Evolutionary conservation across 2,113 vertebrate species (phyloP).

Genomic region (Candoia aspera): DNA sequence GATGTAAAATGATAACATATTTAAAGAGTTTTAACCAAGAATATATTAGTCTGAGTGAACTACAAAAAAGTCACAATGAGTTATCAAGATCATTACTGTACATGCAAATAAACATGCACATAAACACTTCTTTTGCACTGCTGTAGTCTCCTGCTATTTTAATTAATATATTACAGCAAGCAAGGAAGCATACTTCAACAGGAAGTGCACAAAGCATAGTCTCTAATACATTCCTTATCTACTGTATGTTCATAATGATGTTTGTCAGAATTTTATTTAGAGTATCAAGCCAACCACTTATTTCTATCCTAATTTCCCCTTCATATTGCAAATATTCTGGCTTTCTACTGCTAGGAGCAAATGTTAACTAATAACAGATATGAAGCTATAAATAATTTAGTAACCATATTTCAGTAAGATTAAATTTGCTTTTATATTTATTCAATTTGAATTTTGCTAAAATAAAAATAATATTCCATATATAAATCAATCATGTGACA

Average conservation of each 20-base stretch:
- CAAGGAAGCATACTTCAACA: background rate
- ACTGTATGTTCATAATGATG: background rate
- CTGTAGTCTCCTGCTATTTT: background rate
- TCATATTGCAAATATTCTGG: background rate
- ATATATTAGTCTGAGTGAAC: background rate
- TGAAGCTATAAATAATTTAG: background rate
- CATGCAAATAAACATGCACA: background rate
- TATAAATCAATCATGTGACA: background rate
- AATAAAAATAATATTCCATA: background rate
- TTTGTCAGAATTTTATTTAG: background rate
- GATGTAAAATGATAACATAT: background rate
- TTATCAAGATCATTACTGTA: background rate
- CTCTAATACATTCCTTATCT: background rate
- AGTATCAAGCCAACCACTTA: background rate
- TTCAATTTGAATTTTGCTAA: background rate
- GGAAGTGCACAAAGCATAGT: background rate
- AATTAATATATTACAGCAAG: background rate
- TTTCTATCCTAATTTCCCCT: background rate
- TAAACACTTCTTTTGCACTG: background rate
- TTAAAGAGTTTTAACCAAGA: background rate
- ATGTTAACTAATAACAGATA: background rate
- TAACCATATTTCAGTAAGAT: background rate
- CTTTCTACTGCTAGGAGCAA: background rate
- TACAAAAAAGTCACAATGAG: background rate
- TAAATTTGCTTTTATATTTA: background rate